These are phyloP conservation scores for Sebastes cheni DNA, from an alignment of 2,797 vertebrate genomes.

Conservation along the genomic window DNA sequence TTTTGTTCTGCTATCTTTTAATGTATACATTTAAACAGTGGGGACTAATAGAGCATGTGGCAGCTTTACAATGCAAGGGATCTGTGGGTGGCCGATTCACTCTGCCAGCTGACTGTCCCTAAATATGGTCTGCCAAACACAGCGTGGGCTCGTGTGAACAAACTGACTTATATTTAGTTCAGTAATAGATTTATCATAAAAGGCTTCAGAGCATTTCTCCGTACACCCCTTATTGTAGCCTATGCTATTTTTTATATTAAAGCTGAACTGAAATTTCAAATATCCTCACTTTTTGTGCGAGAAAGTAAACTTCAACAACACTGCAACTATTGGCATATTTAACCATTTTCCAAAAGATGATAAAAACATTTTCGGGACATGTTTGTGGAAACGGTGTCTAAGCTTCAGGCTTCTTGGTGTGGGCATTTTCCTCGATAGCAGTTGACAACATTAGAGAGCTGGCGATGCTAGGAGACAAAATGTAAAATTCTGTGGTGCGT, in stretches of 20 bases:
- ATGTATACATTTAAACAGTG: slow-evolving; percentile 77
- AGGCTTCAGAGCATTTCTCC: neutral
- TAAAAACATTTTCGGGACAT: neutral
- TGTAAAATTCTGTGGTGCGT: neutral
- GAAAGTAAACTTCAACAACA: neutral
- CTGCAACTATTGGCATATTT: neutral
- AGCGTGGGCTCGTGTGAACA: slow-evolving; percentile 38
- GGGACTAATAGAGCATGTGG: slow-evolving; percentile 79
- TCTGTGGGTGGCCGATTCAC: slow-evolving; percentile 70
- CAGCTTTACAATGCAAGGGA: slow-evolving; percentile 77
- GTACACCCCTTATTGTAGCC: neutral
- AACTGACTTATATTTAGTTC: slow-evolving; percentile 44
- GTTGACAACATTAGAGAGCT: neutral
- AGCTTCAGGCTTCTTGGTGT: neutral
- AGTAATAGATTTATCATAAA: slow-evolving; percentile 9
- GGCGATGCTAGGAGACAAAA: neutral
- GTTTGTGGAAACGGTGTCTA: neutral
- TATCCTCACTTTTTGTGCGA: neutral
- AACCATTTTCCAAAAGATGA: neutral
- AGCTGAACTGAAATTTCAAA: neutral
- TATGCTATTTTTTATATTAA: neutral
- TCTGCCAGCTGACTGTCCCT: slow-evolving; percentile 64
- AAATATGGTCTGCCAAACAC: slow-evolving; percentile 71
- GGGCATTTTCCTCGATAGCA: neutral
- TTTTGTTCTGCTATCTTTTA: slow-evolving; percentile 66